Percentiles rank a stretch among this genome's conserved stretches.
Conservation (phyloP, 2,113 vertebrate genomes). For the Epinephelus cyanopodus region DNA sequence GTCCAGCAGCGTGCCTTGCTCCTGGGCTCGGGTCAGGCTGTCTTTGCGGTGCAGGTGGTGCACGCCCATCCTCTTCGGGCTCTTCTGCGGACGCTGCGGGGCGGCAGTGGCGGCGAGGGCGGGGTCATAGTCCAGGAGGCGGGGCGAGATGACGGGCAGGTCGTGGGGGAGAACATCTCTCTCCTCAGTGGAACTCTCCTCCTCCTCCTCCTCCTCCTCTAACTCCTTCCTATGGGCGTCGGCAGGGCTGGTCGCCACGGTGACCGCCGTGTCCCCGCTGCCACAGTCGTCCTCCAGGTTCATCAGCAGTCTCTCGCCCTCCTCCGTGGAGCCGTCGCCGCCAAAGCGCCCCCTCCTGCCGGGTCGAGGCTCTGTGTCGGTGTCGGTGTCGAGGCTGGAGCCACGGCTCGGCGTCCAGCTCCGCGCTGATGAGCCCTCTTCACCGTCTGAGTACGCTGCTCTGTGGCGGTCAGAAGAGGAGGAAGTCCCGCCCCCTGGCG, state of each 20-base stretch:
- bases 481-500: slow-evolving; percentile 41
- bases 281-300: slow-evolving; percentile 68
- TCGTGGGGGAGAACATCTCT: slow-evolving; percentile 83
- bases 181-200: slow-evolving; percentile 82
- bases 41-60: slow-evolving; percentile 98
- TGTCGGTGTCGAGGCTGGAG: slow-evolving; percentile 89
- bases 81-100: slow-evolving; percentile 87
- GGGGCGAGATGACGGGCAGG: slow-evolving; percentile 76
- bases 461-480: slow-evolving; percentile 26
- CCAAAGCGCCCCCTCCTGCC: slow-evolving; percentile 81
- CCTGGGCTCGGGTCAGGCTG: slow-evolving; percentile 95
- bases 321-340: slow-evolving; percentile 66
- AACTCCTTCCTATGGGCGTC: slow-evolving; percentile 74
- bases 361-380: slow-evolving; percentile 77
- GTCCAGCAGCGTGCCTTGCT: slow-evolving; percentile 95
- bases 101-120: slow-evolving; percentile 12
- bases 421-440: slow-evolving; percentile 86
- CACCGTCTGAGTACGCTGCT: slow-evolving; percentile 84
- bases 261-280: slow-evolving; percentile 65
- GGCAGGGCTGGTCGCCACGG: slow-evolving; percentile 59
- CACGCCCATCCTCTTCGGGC: slow-evolving; percentile 97
- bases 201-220: slow-evolving; percentile 78
- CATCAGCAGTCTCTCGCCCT: slow-evolving; percentile 84
- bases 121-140: slow-evolving; percentile 77
- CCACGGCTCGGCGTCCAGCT: slow-evolving; percentile 90